A percentile compares a stretch with the other conserved stretches of the same genome.
Conservation (phyloP, 1,140 invertebrate genomes). For the Whitmania pigra region DNA sequence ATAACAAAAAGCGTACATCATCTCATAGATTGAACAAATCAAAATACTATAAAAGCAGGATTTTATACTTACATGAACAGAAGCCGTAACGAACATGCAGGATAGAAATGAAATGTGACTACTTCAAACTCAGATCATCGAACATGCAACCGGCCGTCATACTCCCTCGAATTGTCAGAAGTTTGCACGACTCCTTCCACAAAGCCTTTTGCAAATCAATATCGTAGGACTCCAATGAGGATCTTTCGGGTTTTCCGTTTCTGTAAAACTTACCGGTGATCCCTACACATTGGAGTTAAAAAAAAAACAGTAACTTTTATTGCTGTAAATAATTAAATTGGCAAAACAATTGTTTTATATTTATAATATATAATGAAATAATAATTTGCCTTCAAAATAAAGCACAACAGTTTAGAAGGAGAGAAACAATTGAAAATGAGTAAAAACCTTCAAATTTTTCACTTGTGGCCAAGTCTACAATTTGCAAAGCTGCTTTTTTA, state of each 20-base stretch:
- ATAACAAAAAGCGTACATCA: too few relatives aligned
- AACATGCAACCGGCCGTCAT: conserved; percentile 11
- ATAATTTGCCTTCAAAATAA: too few relatives aligned
- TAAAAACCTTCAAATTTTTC: conserved; percentile 31
- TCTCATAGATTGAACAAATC: too few relatives aligned
- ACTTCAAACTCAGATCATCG: conserved; percentile 23
- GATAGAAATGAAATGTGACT: too few relatives aligned
- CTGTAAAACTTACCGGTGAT: conserved; percentile 67
- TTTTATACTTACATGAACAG: too few relatives aligned
- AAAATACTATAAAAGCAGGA: too few relatives aligned
- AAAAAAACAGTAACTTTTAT: neutral
- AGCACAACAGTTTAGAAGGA: too few relatives aligned
- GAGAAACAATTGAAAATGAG: neutral
- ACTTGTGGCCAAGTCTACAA: conserved; percentile 29
- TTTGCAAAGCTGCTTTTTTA: conserved; percentile 27
- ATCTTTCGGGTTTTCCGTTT: conserved; percentile 53
- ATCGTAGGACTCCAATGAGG: conserved; percentile 54
- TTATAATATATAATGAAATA: neutral
- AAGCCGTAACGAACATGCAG: too few relatives aligned
- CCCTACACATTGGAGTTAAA: conserved; percentile 31
- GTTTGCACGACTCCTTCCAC: conserved; percentile 57
- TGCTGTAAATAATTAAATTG: neutral
- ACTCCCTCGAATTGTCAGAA: conserved; percentile 2
- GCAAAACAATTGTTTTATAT: neutral
- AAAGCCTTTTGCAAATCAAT: conserved; percentile 59